A percentile compares a stretch with the other conserved stretches of the same genome.
phyloP scores from a whole-genome alignment of 2,888 invertebrate species.

The Metalampra italica region DNA sequence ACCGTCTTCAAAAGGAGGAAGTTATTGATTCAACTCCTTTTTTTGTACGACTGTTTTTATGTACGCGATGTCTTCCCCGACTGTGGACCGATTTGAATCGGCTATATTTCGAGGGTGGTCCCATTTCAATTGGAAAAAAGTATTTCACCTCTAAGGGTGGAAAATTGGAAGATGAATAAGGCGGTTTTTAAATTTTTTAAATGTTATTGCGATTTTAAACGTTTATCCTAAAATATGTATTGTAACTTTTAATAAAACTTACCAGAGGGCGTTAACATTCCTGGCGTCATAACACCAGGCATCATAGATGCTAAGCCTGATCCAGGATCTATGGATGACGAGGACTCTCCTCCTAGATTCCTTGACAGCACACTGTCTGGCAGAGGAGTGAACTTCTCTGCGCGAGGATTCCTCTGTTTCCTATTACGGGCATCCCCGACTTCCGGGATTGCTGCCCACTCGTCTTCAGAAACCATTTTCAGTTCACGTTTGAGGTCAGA shows the following conservation, averaged over 20 bases:
- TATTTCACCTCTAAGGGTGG: too few species aligned
- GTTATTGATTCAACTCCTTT: too few species aligned
- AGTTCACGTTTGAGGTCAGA: slow-evolving; percentile 96
- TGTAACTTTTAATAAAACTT: slow-evolving; percentile 14
- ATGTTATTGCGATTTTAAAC: too few species aligned
- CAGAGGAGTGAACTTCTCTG: slow-evolving; percentile 97
- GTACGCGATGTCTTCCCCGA: too few species aligned
- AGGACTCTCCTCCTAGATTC: slow-evolving; percentile 90
- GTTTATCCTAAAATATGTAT: too few species aligned
- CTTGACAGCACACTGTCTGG: slow-evolving; percentile 96
- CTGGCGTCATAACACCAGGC: slow-evolving; percentile 91
- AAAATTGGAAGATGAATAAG: too few species aligned
- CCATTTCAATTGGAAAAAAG: too few species aligned
- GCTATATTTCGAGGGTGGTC: too few species aligned
- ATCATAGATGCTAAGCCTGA: slow-evolving; percentile 93
- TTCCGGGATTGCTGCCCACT: slow-evolving; percentile 98
- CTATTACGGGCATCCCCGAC: slow-evolving; percentile 99
- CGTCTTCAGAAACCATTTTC: slow-evolving; percentile 90
- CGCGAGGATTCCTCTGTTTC: slow-evolving; percentile 95
- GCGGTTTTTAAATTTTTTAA: too few species aligned
- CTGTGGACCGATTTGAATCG: too few species aligned
- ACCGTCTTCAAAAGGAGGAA: neutral
- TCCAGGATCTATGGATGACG: slow-evolving; percentile 88
- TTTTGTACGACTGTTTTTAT: too few species aligned
- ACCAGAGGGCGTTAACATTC: slow-evolving; percentile 91